Evolutionary conservation across 2,113 vertebrate species (phyloP).

Genomic region (Crotalus viridis): DNA sequence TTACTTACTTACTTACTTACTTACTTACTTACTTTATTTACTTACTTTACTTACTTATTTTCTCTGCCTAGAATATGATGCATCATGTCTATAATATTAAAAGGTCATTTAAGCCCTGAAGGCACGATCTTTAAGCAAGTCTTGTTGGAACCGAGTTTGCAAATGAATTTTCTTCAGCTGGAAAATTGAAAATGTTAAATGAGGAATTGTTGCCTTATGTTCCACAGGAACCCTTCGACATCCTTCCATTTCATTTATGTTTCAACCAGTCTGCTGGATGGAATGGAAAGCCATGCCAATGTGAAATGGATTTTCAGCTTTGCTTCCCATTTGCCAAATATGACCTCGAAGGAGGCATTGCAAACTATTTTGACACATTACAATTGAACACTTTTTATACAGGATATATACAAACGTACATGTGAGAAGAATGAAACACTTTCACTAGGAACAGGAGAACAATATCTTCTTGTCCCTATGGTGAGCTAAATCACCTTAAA

Average conservation of each 20-base stretch:
- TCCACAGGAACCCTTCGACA: not conserved
- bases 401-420: not conserved
- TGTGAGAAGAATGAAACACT: not conserved
- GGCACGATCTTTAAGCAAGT: not conserved
- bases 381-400: not conserved
- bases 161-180: not conserved
- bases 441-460: not conserved
- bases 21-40: too few relatives aligned
- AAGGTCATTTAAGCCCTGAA: not conserved
- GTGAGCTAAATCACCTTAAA: constrained; percentile 16
- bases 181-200: constrained; percentile 9
- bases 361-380: not conserved
- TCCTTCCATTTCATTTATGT: constrained; percentile 18
- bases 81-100: not conserved
- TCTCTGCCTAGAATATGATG: not conserved
- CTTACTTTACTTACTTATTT: not conserved
- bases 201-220: not conserved
- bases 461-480: constrained; percentile 13
- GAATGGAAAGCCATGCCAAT: not conserved
- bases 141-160: not conserved
- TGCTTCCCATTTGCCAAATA: not conserved
- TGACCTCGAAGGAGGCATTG: constrained; percentile 11
- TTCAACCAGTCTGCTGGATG: not conserved
- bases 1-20: too few relatives aligned
- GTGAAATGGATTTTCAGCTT: not conserved